Evolutionary conservation across 2,888 invertebrate genomes (phyloP).

Genomic region (Dasysyrphus albostriatus): DNA sequence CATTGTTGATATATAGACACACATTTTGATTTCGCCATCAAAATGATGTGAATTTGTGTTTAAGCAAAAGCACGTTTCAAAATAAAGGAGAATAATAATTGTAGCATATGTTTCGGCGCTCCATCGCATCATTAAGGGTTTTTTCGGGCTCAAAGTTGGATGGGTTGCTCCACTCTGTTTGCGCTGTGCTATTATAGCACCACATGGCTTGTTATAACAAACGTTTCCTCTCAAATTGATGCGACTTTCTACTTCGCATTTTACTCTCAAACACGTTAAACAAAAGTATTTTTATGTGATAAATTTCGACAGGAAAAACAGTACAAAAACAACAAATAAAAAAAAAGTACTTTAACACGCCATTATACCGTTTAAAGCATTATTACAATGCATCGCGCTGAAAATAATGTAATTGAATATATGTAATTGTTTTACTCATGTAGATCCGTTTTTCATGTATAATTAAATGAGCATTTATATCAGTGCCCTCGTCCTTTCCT

Average conservation of each 20-base stretch:
- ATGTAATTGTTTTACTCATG: slow-evolving; percentile 64
- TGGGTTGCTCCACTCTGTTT: not conserved
- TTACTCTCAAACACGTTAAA: slow-evolving; percentile 25
- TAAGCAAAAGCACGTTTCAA: slow-evolving; percentile 73
- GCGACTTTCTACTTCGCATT: slow-evolving; percentile 45
- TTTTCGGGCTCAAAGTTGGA: not conserved
- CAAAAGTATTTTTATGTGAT: slow-evolving; percentile 40
- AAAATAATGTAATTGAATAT: slow-evolving; percentile 53
- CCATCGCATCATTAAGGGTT: slow-evolving; percentile 54
- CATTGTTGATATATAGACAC: slow-evolving; percentile 77
- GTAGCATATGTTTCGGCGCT: slow-evolving; percentile 60
- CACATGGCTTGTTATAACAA: slow-evolving; percentile 32
- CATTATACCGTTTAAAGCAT: slow-evolving; percentile 57
- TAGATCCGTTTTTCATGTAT: slow-evolving; percentile 57
- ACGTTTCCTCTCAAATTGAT: slow-evolving; percentile 26
- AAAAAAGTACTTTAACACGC: slow-evolving; percentile 47
- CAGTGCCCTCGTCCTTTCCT: not conserved
- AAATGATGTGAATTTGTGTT: slow-evolving; percentile 76
- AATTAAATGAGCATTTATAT: slow-evolving; percentile 73
- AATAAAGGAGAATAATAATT: slow-evolving; percentile 75
- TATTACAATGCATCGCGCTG: slow-evolving; percentile 21
- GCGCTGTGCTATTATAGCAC: not conserved
- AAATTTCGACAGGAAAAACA: slow-evolving; percentile 22
- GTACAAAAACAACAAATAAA: slow-evolving; percentile 9
- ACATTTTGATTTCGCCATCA: slow-evolving; percentile 74